Percentiles rank a stretch among this genome's conserved stretches.
Conservation (phyloP, 2,113 vertebrate genomes). For the Papio anubis region DNA sequence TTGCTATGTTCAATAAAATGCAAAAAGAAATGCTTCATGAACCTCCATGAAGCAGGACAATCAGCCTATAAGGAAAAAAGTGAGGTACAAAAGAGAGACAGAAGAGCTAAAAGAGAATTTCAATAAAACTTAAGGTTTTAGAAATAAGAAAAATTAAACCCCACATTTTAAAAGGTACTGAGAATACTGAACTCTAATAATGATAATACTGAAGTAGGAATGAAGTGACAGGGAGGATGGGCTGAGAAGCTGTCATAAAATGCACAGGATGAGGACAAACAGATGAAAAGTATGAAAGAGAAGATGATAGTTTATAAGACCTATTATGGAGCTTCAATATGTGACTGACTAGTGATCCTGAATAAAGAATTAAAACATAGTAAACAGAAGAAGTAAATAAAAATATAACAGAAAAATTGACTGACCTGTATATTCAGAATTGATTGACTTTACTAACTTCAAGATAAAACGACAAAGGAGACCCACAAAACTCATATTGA, state of each 20-base stretch:
- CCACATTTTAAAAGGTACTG: neutral
- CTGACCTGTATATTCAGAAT: neutral
- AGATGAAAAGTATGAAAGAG: neutral
- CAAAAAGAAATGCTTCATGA: neutral
- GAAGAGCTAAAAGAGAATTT: neutral
- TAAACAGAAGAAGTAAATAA: neutral
- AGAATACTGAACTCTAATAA: neutral
- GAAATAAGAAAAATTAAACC: neutral
- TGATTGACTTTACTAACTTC: neutral
- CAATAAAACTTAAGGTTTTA: neutral
- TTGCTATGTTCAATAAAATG: neutral
- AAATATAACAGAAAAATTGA: constrained; percentile 34
- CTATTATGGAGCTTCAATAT: neutral
- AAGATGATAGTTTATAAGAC: neutral
- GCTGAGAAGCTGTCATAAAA: neutral
- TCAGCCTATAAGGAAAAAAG: neutral
- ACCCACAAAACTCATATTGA: neutral
- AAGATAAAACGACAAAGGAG: neutral
- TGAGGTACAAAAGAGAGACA: neutral
- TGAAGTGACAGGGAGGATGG: neutral
- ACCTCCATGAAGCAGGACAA: neutral
- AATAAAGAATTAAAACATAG: neutral
- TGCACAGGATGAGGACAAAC: neutral
- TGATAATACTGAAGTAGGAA: neutral
- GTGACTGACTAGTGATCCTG: neutral